A percentile compares a stretch with the other conserved stretches of the same genome.
Conservation (phyloP, 1,140 invertebrate species). For the Catajapyx aquilonaris region DNA sequence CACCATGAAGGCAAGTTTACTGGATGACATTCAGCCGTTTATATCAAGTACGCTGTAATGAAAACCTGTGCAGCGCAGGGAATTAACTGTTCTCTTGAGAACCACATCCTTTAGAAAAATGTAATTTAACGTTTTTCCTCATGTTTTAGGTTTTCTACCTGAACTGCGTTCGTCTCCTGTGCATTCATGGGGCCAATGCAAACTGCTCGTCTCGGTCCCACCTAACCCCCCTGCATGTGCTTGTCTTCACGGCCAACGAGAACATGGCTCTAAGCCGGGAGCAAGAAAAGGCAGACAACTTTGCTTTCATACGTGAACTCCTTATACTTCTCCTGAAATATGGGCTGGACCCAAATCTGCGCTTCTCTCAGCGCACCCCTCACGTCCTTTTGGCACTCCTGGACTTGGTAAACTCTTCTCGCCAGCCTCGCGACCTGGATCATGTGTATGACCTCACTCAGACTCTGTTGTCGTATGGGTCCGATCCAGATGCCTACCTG, state of each 20-base stretch:
- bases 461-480: conserved; percentile 33
- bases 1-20: conserved; percentile 37
- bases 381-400: conserved; percentile 39
- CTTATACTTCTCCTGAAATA: conserved; percentile 41
- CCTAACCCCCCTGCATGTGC: conserved; percentile 44
- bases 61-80: no score
- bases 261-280: conserved; percentile 39
- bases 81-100: no score
- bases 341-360: conserved; percentile 39
- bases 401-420: conserved; percentile 46
- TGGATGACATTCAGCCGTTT: neutral
- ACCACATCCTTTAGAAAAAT: no score
- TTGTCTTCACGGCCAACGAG: conserved; percentile 48
- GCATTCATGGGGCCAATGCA: conserved; percentile 45
- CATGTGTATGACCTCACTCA: conserved; percentile 43
- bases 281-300: conserved; percentile 36
- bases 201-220: conserved; percentile 47
- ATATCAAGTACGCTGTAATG: neutral
- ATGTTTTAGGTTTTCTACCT: conserved; percentile 40
- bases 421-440: conserved; percentile 36
- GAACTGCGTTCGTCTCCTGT: conserved; percentile 43
- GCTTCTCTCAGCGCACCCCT: conserved; percentile 28
- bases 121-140: conserved; percentile 3
- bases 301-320: conserved; percentile 40
- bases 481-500: conserved; percentile 19